A percentile compares a stretch with the other conserved stretches of the same genome.
Conservation (phyloP, 2,797 vertebrate species). For the Melanotaenia parkinsoni region DNA sequence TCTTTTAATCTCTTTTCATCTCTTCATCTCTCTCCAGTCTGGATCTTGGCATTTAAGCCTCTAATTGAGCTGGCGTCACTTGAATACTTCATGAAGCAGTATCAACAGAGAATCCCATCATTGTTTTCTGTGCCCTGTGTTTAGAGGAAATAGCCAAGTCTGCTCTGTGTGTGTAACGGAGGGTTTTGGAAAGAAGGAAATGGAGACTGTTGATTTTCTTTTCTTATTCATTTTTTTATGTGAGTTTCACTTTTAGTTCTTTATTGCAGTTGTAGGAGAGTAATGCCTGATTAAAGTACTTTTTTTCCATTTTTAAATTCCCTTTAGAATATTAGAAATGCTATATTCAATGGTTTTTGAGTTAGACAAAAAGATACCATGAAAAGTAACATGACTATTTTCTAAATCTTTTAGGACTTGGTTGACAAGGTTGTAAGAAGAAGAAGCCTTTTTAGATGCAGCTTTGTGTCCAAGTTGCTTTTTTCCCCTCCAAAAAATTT, state of each 20-base stretch:
- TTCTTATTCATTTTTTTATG: neutral
- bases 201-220: neutral
- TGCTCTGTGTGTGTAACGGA: conserved; percentile 18
- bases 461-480: neutral
- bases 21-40: conserved; percentile 50
- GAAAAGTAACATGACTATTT: too few relatives aligned
- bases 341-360: neutral
- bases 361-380: neutral
- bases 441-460: neutral
- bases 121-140: conserved; percentile 62
- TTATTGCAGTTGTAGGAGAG: neutral
- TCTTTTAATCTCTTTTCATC: conserved; percentile 49
- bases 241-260: neutral
- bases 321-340: neutral
- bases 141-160: conserved; percentile 27
- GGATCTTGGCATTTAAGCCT: conserved; percentile 71
- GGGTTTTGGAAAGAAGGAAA: conserved; percentile 3
- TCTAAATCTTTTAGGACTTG: too few relatives aligned
- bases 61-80: conserved; percentile 77
- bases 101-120: conserved; percentile 72
- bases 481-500: neutral
- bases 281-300: neutral
- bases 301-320: too few relatives aligned
- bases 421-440: too few relatives aligned
- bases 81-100: conserved; percentile 72